Evolutionary conservation across 2,797 vertebrate genomes (phyloP).

Genomic region (Hippocampus kuda): DNA sequence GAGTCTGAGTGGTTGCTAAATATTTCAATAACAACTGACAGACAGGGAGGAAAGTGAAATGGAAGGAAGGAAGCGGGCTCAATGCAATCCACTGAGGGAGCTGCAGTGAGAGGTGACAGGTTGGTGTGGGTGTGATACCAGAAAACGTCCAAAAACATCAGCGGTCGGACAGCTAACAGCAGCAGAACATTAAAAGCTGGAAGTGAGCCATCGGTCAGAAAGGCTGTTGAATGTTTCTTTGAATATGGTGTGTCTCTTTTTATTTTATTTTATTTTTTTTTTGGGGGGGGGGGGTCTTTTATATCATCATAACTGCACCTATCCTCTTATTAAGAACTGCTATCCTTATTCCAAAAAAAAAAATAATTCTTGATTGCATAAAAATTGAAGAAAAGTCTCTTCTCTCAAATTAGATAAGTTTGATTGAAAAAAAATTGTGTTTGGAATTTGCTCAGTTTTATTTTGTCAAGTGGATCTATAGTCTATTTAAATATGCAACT

Average conservation of each 20-base stretch:
- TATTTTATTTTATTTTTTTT: background rate
- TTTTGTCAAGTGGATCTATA: too few species aligned
- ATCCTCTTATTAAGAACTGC: too few species aligned
- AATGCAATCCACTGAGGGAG: constrained; percentile 31
- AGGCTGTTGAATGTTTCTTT: constrained; percentile 18
- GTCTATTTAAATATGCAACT: too few species aligned
- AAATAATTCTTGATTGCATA: too few species aligned
- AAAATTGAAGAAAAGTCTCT: too few species aligned
- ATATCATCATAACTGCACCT: too few species aligned
- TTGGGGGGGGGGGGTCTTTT: too few species aligned
- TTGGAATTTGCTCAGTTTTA: too few species aligned
- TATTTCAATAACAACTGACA: constrained; percentile 54
- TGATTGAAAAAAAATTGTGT: too few species aligned
- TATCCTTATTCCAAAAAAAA: too few species aligned
- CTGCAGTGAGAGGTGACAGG: constrained; percentile 40
- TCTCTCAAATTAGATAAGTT: too few species aligned
- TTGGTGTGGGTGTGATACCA: constrained; percentile 41
- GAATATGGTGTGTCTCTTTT: constrained; percentile 38
- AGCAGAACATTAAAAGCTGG: constrained; percentile 20
- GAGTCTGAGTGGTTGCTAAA: constrained; percentile 50
- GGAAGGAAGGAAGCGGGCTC: constrained; percentile 13
- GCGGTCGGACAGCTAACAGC: constrained; percentile 27
- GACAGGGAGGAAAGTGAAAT: constrained; percentile 27
- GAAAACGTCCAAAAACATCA: constrained; percentile 48
- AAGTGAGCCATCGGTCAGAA: constrained; percentile 26